phyloP scores from a whole-genome alignment of 37 sponge, comb jelly and placozoan species.

The Eunapius fragilis region DNA sequence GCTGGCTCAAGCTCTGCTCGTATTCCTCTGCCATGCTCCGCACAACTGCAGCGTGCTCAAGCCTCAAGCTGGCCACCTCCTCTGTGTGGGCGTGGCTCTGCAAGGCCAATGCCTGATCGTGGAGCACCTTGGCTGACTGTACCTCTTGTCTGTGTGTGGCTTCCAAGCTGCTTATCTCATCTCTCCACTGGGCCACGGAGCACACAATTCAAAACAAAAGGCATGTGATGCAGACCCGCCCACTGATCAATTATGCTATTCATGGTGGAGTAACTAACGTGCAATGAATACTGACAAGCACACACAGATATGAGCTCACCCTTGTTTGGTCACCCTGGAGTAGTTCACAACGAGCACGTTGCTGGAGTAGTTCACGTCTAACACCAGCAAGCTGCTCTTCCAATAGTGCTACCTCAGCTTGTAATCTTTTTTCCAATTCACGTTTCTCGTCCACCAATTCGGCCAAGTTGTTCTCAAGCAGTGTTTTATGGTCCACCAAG shows the following conservation, averaged over 20 bases:
- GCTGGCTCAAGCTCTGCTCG: not conserved
- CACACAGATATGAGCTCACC: not conserved
- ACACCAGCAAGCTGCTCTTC: conserved; percentile 10
- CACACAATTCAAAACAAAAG: not conserved
- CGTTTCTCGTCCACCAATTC: not conserved
- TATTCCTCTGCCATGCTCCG: not conserved
- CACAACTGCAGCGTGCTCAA: not conserved
- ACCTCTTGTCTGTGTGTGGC: not conserved
- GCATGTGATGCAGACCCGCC: not conserved
- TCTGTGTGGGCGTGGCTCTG: conserved; percentile 6
- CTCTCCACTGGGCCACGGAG: not conserved
- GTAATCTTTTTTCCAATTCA: not conserved
- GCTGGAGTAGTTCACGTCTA: not conserved
- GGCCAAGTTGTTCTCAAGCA: not conserved
- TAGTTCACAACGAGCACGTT: conserved; percentile 1
- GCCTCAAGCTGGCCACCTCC: conserved; percentile 6
- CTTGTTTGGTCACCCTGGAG: not conserved
- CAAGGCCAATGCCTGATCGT: not conserved
- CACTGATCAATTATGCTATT: not conserved
- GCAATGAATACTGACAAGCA: not conserved
- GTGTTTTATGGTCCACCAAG: not conserved
- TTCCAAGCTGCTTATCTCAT: conserved; percentile 1
- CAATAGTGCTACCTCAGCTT: not conserved
- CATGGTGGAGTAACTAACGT: not conserved
- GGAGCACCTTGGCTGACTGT: not conserved